Evolutionary conservation across 1,140 invertebrate genomes (phyloP).

Genomic region (Zaprionus africanus): DNA sequence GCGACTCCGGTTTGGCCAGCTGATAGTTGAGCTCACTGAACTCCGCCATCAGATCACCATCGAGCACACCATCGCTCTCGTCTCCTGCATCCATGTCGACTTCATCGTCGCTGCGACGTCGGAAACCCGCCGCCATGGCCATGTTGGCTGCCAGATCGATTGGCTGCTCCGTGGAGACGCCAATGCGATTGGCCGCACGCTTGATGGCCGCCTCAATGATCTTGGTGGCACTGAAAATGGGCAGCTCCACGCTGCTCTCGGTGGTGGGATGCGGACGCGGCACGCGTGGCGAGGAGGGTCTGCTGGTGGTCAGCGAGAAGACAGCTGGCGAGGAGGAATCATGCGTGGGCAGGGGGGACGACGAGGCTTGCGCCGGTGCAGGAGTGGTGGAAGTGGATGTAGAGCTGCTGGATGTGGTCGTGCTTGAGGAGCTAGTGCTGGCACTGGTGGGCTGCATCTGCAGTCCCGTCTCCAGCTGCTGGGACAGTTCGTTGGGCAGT

Average conservation of each 20-base stretch:
- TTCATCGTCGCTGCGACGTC: conserved; percentile 64
- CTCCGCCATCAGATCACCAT: conserved; percentile 76
- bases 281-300: conserved; percentile 42
- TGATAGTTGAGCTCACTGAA: conserved; percentile 81
- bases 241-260: conserved; percentile 70
- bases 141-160: conserved; percentile 21
- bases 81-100: conserved; percentile 24
- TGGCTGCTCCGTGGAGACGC: conserved; percentile 70
- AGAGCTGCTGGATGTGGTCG: conserved; percentile 1
- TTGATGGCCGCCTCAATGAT: conserved; percentile 81
- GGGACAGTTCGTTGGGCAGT: conserved; percentile 73
- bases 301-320: conserved; percentile 75
- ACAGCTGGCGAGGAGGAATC: conserved; percentile 75
- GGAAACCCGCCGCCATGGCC: conserved; percentile 57
- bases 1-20: conserved; percentile 66
- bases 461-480: conserved; percentile 72
- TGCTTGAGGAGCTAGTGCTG: background rate
- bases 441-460: conserved; percentile 33
- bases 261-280: conserved; percentile 55
- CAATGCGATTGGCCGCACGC: conserved; percentile 74
- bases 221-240: conserved; percentile 78
- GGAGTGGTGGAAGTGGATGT: conserved; percentile 8
- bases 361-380: conserved; percentile 7
- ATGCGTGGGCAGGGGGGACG: conserved; percentile 35
- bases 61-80: conserved; percentile 45